These are phyloP conservation scores for Pachycephus smyrnensis DNA, from an alignment of 2,888 invertebrate genomes.

Conservation along the genomic window DNA sequence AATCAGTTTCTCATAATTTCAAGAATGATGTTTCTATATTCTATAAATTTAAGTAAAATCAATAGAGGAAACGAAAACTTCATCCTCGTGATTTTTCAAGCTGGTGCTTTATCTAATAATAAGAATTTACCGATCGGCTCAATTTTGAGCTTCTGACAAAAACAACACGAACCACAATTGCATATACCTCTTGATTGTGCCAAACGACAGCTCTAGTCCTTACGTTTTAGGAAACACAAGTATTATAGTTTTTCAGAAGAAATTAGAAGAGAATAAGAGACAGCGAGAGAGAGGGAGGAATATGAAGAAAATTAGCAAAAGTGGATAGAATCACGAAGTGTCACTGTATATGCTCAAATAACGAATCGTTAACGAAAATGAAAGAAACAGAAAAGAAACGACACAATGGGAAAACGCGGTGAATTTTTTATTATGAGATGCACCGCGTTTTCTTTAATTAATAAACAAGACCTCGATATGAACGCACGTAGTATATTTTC, in stretches of 20 bases:
- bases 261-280: background rate
- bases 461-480: background rate
- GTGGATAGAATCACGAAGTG: background rate
- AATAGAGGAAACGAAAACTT: background rate
- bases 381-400: background rate
- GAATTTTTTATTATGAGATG: background rate
- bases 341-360: background rate
- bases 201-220: conserved; percentile 41
- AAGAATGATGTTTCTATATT: background rate
- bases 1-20: background rate
- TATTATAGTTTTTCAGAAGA: conserved; percentile 25
- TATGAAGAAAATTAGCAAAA: background rate
- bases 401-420: background rate
- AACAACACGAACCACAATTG: conserved; percentile 25
- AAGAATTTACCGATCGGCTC: background rate
- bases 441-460: background rate
- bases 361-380: background rate
- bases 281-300: background rate
- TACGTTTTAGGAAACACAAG: conserved; percentile 25
- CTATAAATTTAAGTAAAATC: background rate
- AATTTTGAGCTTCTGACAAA: background rate
- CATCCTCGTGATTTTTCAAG: background rate
- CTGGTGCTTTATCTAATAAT: background rate
- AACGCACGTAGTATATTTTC: background rate
- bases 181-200: conserved; percentile 49